Evolutionary conservation across 2,797 vertebrate species (phyloP), one percentile per base, ranked within the genome.

Genomic region (Chelmon rostratus): DNA sequence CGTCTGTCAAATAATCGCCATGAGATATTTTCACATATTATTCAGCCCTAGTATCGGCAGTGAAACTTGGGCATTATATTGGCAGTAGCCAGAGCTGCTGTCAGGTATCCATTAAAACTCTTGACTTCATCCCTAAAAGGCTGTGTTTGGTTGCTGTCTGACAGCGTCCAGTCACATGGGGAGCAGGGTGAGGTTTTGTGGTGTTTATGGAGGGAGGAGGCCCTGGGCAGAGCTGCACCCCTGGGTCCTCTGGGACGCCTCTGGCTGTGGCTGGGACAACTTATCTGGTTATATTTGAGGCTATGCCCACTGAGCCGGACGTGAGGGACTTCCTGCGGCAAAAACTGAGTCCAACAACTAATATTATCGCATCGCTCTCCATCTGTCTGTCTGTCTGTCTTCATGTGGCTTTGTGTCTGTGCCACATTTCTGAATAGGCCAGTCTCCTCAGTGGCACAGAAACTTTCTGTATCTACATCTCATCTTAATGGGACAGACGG

Each of bases 291-390:
- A 49, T 63, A 88, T 92, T 87, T 79, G 59, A 88, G 91, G 91
- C 91, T 66, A 81, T 88, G 88, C 83, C 93, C 89, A 80, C 83
- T 21, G 64, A 78, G 76, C 89, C 93, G 94, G 94, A 96, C 72
- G 53, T 25, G 28, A 74, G 94, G 91, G 94, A 95, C 91, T 95
- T 96, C 95, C 95, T 94, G 79, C 78, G 69, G 81, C 56, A 73
- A 74, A 87, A 79, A 44, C 28, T 37, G 50, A 69, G 44, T 58
- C 73, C 64, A 66, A 76, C 67, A 58, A 73, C 31, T 15, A 57
- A 73, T 69, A 21, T 33, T 15, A 80, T 82, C 65, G 63, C 81
- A 86, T 81, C 21, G 19, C n/a, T 21, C 49, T 53, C 69, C 31
- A 12, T 68, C 68, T 18, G 52, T 53, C 47, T 40, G 8, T 21